A percentile compares a stretch with the other conserved stretches of the same genome.
Conservation (phyloP, 2,113 vertebrate genomes). For the Gallinago undulata region DNA sequence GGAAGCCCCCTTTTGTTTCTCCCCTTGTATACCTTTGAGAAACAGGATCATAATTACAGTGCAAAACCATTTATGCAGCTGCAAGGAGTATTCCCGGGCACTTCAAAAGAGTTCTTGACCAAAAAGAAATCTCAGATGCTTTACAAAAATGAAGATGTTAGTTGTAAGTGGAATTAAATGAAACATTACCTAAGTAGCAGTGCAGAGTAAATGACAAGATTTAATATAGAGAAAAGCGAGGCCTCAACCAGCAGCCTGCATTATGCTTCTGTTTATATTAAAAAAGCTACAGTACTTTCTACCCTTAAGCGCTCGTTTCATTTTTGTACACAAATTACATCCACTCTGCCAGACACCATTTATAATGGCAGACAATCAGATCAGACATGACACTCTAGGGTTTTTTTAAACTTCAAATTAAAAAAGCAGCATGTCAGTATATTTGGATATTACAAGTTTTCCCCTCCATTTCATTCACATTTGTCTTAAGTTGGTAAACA, state of each 20-base stretch:
- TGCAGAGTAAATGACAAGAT: background rate
- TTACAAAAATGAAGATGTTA: conserved; percentile 1
- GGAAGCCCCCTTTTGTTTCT: conserved; percentile 46
- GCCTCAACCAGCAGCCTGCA: background rate
- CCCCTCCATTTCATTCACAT: background rate
- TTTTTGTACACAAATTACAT: conserved; percentile 44
- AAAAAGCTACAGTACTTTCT: conserved; percentile 6
- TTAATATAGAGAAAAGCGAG: background rate
- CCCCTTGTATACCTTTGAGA: conserved; percentile 27
- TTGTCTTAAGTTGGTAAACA: background rate
- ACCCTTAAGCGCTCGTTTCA: background rate
- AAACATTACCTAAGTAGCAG: conserved; percentile 24
- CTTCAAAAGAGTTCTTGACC: conserved; percentile 50
- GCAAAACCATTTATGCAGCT: conserved; percentile 48
- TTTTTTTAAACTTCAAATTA: conserved; percentile 19
- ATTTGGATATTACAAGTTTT: background rate
- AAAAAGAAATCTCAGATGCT: conserved; percentile 23
- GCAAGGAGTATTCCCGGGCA: background rate
- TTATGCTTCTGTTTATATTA: background rate
- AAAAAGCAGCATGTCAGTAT: conserved; percentile 35
- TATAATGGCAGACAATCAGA: conserved; percentile 58
- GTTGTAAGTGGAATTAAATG: background rate
- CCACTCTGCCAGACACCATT: conserved; percentile 59
- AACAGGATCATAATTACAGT: conserved; percentile 53
- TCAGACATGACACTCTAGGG: conserved; percentile 43